Conservation (phyloP, 2,888 invertebrate species). For the Cephus pulcher region DNA sequence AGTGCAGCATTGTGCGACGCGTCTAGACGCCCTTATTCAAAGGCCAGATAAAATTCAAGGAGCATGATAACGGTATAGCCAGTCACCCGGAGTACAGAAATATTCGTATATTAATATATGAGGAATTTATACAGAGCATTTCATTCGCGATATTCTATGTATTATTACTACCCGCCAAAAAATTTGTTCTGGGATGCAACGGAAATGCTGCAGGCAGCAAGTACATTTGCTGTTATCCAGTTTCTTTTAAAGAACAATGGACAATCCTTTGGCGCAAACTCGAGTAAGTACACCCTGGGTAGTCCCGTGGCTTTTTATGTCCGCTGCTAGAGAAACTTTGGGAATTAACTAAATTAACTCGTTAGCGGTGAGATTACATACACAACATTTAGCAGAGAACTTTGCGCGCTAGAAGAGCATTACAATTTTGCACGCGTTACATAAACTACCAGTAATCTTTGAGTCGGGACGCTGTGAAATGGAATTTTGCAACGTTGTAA, state of each 20-base stretch:
- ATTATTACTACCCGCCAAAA: not conserved
- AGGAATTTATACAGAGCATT: not conserved
- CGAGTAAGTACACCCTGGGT: too few species aligned
- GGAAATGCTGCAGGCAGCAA: not conserved
- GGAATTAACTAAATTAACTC: constrained; percentile 46
- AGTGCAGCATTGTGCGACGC: constrained; percentile 1
- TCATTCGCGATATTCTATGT: not conserved
- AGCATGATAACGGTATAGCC: not conserved
- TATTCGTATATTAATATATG: not conserved
- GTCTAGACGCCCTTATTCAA: not conserved
- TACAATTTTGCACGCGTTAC: not conserved
- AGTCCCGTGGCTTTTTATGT: too few species aligned
- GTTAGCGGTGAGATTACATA: constrained; percentile 46
- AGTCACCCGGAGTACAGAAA: not conserved
- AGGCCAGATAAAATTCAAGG: not conserved
- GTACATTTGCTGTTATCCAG: not conserved
- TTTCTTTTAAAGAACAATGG: not conserved
- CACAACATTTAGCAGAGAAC: constrained; percentile 42
- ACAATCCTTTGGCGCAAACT: not conserved
- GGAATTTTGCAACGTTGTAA: not conserved
- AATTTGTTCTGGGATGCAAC: not conserved
- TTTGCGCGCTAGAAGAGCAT: constrained; percentile 21
- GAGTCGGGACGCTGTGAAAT: not conserved
- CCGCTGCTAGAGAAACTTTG: constrained; percentile 32
- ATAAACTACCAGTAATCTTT: not conserved